phyloP scores from a whole-genome alignment of 2,888 invertebrate species.

The Amiota minor region DNA sequence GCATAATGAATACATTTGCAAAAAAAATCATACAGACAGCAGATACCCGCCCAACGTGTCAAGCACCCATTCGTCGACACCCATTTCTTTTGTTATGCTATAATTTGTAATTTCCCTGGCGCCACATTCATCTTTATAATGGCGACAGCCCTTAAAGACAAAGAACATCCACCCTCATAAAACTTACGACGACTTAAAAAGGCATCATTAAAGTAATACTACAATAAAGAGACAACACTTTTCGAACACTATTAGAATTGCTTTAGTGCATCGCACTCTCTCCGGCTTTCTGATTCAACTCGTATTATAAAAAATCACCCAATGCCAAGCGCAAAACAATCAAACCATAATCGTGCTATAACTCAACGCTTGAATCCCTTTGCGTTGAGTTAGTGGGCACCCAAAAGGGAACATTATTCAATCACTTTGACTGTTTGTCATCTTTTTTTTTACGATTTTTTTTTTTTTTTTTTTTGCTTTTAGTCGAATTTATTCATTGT shows the following conservation, averaged over 20 bases:
- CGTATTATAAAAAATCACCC: no score
- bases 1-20: no score
- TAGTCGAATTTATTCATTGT: not conserved
- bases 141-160: not conserved
- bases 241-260: conserved; percentile 1
- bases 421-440: conserved; percentile 12
- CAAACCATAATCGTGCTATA: not conserved
- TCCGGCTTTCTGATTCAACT: no score
- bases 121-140: not conserved
- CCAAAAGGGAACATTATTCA: not conserved
- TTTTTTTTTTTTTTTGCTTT: not conserved
- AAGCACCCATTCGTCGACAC: no score
- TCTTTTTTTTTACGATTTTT: not conserved
- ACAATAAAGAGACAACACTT: not conserved
- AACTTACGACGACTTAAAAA: not conserved
- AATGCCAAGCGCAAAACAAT: conserved; percentile 1
- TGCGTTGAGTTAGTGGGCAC: not conserved
- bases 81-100: not conserved
- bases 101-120: conserved; percentile 10
- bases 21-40: no score
- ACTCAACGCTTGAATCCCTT: not conserved
- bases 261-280: not conserved
- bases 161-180: not conserved
- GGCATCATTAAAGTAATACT: conserved; percentile 8
- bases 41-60: no score